Base-by-base conservation (phyloP, 2,113 vertebrate species). In the Bufo bufo region DNA sequence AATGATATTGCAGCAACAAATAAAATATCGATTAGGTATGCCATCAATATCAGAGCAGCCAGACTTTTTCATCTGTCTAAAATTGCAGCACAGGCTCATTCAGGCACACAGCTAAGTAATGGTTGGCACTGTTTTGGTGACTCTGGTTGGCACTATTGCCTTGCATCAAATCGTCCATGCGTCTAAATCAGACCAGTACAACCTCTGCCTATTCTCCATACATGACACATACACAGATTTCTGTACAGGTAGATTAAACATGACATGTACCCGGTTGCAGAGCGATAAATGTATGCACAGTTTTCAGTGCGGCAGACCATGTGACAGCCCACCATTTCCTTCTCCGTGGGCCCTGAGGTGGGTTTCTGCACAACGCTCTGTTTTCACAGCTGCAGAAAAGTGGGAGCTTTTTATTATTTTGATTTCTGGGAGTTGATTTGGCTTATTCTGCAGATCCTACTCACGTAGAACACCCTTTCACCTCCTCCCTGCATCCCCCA, bases 381-480 rank as follows among this genome's bases (percentile, higher is more conserved):
- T 88, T 88, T 88, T 88, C 71, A 88, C 87, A 88, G 87, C 87
- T 88, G 87, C 78, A 88, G 81, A 77, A 88, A 88, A 82, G 87
- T 58, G 61, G 87, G 56, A 49, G 63, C 59, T 88, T 88, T 75
- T 72, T 87, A 77, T 83, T 88, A 88, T 88, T 83, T 88, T 88
- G 80, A 83, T 88, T 88, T 88, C 86, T 88, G 87, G 87, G 56
- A 77, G 56, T 77, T 82, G 71, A 77, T 86, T 88, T 83, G 87
- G 80, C 87, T 77, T 88, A 83, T 88, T 75, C 87, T 77, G 87
- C 71, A 63, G 80, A 83, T 83, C 80, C 78, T 75, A 61, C 86
- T 52, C 61, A 71, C 61, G 63, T 47, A 66, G 77, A 56, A 71
- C n/a, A 54, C 49, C 78, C 77, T 80, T 66, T 66, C 43, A 50